Conservation (phyloP, 2,888 invertebrate species). For the Empis stercorea region DNA sequence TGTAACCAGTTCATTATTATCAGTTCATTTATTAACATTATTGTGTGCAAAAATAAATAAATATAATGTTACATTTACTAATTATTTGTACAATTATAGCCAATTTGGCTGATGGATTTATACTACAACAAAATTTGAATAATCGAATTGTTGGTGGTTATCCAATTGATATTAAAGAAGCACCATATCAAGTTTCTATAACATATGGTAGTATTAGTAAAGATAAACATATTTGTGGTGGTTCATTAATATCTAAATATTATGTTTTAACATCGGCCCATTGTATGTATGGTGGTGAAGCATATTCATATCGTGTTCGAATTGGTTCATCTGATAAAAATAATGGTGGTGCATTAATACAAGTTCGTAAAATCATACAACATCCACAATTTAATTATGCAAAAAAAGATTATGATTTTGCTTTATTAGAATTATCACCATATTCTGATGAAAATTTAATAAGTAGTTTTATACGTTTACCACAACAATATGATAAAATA, state of each 20-base stretch:
- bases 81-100: too few relatives aligned
- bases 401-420: slow-evolving; percentile 41
- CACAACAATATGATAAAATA: slow-evolving; percentile 4
- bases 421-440: slow-evolving; percentile 28
- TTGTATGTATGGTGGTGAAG: slow-evolving; percentile 16
- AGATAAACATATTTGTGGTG: slow-evolving; percentile 23
- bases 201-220: slow-evolving; percentile 18
- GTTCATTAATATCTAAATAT: slow-evolving; percentile 17
- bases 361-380: slow-evolving; percentile 36
- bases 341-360: slow-evolving; percentile 37
- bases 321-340: slow-evolving; percentile 40
- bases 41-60: too few relatives aligned
- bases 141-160: slow-evolving; percentile 14
- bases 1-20: too few relatives aligned
- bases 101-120: too few relatives aligned
- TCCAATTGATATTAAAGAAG: slow-evolving; percentile 8
- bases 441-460: slow-evolving; percentile 14
- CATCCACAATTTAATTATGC: slow-evolving; percentile 39
- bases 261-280: slow-evolving; percentile 27
- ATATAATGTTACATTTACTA: too few relatives aligned
- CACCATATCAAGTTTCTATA: slow-evolving; percentile 11
- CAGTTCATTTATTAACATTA: too few relatives aligned
- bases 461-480: slow-evolving; percentile 8
- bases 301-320: slow-evolving; percentile 30
- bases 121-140: slow-evolving; percentile 2